phyloP scores from a whole-genome alignment of 2,113 vertebrate genomes.

The Bos javanicus region DNA sequence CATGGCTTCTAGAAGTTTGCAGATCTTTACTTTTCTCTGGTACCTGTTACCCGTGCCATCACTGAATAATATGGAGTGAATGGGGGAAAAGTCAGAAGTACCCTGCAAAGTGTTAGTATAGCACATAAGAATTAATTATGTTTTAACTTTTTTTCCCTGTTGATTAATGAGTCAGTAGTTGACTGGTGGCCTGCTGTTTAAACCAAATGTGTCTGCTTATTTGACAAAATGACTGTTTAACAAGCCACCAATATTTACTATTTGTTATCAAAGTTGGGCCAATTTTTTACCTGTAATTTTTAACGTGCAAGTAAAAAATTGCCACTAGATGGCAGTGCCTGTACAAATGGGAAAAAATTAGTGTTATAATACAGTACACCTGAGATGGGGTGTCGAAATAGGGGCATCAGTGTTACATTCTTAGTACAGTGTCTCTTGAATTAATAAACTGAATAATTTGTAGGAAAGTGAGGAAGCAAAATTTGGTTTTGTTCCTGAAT shows the following conservation, averaged over 20 bases:
- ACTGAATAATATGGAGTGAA: not conserved
- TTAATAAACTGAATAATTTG: not conserved
- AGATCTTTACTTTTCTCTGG: not conserved
- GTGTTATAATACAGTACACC: not conserved
- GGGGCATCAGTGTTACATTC: not conserved
- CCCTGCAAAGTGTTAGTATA: not conserved
- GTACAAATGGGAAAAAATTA: not conserved
- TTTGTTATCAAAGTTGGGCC: not conserved
- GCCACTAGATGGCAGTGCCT: constrained; percentile 60
- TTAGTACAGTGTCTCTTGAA: not conserved
- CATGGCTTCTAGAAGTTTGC: not conserved
- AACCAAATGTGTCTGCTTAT: not conserved
- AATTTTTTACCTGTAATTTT: not conserved
- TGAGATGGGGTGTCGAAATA: not conserved
- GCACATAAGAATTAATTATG: not conserved
- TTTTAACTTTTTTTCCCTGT: not conserved
- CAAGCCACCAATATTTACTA: not conserved
- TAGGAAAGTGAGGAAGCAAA: not conserved
- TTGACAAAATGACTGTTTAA: not conserved
- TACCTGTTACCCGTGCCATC: not conserved
- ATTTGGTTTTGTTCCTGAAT: not conserved
- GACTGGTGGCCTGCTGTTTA: not conserved
- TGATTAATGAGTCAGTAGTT: not conserved
- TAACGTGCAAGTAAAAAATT: not conserved
- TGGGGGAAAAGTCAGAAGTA: not conserved